A percentile compares a stretch with the other conserved stretches of the same genome.
phyloP scores from a whole-genome alignment of 2,113 vertebrate species.

The Ceratotherium simum region DNA sequence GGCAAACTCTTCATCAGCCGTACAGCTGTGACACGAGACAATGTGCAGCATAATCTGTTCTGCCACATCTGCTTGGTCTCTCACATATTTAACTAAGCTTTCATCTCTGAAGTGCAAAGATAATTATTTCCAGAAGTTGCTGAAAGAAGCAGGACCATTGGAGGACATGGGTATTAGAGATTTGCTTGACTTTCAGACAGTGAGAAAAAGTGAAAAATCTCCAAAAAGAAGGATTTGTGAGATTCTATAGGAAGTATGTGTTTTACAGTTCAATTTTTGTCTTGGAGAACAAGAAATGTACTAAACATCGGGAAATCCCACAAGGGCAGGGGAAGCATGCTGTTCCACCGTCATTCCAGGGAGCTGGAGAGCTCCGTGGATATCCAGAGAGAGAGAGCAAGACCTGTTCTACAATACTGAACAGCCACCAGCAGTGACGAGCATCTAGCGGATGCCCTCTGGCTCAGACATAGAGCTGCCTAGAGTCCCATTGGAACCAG shows the following conservation, averaged over 20 bases:
- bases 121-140: conserved; percentile 84
- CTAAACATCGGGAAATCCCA: background rate
- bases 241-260: conserved; percentile 24
- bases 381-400: background rate
- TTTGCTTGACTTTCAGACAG: conserved; percentile 12
- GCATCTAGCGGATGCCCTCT: no score
- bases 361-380: background rate
- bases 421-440: background rate
- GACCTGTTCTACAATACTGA: background rate
- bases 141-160: conserved; percentile 35
- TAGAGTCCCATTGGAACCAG: background rate
- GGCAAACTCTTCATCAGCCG: conserved; percentile 74
- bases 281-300: conserved; percentile 8
- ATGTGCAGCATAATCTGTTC: conserved; percentile 69
- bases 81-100: conserved; percentile 82
- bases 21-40: conserved; percentile 72
- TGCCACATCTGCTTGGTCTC: conserved; percentile 81
- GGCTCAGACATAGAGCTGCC: background rate
- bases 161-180: background rate
- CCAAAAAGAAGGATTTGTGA: conserved; percentile 34
- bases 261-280: conserved; percentile 50
- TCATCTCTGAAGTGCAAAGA: conserved; percentile 82
- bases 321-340: no score
- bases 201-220: conserved; percentile 44
- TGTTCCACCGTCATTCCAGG: background rate